A percentile compares a stretch with the other conserved stretches of the same genome.
These are phyloP conservation scores for Cataglyphis livida DNA, from an alignment of 2,888 invertebrate species.

Conservation along the genomic window DNA sequence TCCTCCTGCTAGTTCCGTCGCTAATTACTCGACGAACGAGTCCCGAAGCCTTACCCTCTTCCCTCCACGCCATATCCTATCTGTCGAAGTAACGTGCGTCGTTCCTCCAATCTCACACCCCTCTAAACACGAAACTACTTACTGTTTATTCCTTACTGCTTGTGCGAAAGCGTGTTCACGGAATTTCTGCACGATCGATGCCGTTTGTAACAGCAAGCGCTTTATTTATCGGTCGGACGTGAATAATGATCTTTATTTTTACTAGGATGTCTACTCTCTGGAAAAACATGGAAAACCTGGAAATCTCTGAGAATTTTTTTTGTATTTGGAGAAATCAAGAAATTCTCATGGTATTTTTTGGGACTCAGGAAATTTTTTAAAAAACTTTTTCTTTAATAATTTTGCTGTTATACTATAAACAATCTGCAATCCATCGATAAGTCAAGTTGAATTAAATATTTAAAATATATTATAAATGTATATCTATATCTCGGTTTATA, in stretches of 20 bases:
- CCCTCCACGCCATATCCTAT: slow-evolving; percentile 4
- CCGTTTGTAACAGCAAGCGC: slow-evolving; percentile 22
- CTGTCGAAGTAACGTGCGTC: slow-evolving; percentile 48
- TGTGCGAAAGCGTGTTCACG: slow-evolving; percentile 51
- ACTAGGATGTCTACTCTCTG: too few species aligned
- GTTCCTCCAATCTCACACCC: slow-evolving; percentile 56
- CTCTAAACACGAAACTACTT: slow-evolving; percentile 48
- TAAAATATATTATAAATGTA: too few species aligned
- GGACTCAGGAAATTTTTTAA: too few species aligned
- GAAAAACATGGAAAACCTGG: too few species aligned
- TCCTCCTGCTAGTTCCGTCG: slow-evolving; percentile 73
- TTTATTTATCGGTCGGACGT: slow-evolving; percentile 24
- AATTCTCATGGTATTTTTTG: too few species aligned
- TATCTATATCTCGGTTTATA: too few species aligned
- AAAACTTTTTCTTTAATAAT: too few species aligned
- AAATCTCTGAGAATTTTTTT: too few species aligned
- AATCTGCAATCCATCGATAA: too few species aligned
- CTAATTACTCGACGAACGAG: slow-evolving; percentile 80
- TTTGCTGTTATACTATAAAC: too few species aligned
- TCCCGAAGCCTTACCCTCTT: slow-evolving; percentile 23
- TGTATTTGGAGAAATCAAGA: too few species aligned
- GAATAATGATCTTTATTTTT: not conserved
- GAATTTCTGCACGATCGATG: slow-evolving; percentile 41
- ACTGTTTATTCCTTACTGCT: slow-evolving; percentile 27
- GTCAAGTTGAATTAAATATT: too few species aligned